phyloP scores from a whole-genome alignment of 2,113 vertebrate genomes.

The Corythaixoides concolor region DNA sequence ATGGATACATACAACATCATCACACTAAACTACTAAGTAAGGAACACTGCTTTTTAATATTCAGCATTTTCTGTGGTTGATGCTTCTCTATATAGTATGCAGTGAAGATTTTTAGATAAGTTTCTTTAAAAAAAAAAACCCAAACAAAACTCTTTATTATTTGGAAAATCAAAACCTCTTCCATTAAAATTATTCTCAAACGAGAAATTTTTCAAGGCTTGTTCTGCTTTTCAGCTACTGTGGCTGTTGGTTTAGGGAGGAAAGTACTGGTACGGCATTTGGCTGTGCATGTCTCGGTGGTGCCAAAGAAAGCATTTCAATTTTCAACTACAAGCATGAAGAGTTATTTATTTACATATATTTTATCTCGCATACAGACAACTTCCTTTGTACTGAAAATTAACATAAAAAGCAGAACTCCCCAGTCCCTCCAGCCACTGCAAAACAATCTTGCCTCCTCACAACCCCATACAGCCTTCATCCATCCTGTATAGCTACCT shows the following conservation, averaged over 20 bases:
- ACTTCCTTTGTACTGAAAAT: not conserved
- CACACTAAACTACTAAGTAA: not conserved
- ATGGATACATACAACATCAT: not conserved
- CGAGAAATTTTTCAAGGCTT: not conserved
- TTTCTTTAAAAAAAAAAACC: not conserved
- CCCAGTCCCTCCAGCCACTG: not conserved
- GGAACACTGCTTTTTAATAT: not conserved
- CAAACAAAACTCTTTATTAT: not conserved
- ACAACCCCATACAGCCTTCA: fast-evolving
- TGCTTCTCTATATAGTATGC: not conserved
- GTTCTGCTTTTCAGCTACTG: not conserved
- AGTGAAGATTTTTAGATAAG: not conserved
- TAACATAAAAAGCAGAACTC: not conserved
- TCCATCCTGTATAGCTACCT: fast-evolving
- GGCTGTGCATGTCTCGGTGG: not conserved
- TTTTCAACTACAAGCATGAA: not conserved
- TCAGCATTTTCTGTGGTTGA: not conserved
- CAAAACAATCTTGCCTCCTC: not conserved
- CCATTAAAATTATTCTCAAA: not conserved
- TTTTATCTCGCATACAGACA: not conserved
- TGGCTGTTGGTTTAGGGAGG: not conserved
- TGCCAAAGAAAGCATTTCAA: not conserved
- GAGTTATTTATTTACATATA: fast-evolving
- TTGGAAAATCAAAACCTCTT: not conserved
- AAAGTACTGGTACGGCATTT: too few relatives aligned